These are phyloP conservation scores for Rafetus swinhoei DNA, from an alignment of 2,113 vertebrate genomes.

Conservation along the genomic window DNA sequence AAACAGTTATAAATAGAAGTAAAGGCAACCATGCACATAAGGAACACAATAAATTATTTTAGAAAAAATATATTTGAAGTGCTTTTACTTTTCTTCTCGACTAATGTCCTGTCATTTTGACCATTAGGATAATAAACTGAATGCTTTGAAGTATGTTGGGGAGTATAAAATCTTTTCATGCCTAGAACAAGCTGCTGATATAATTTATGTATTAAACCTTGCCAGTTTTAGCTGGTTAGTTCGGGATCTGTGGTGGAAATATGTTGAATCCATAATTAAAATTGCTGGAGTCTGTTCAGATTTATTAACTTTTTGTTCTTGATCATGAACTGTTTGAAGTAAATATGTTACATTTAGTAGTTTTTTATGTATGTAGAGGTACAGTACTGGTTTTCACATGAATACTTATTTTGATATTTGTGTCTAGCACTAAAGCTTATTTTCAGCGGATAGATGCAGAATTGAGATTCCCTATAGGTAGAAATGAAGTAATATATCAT, in stretches of 20 bases:
- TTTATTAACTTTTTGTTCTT: slow-evolving; percentile 74
- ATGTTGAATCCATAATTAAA: slow-evolving; percentile 55
- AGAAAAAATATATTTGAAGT: neutral
- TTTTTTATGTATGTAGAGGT: slow-evolving; percentile 64
- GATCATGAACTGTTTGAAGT: slow-evolving; percentile 65
- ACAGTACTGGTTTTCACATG: slow-evolving; percentile 58
- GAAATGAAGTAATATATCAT: neutral
- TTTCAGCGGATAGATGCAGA: slow-evolving; percentile 26
- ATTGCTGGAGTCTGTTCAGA: slow-evolving; percentile 58
- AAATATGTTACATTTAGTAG: slow-evolving; percentile 67
- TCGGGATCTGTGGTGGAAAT: slow-evolving; percentile 51
- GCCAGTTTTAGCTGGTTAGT: slow-evolving; percentile 33
- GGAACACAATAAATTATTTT: slow-evolving; percentile 27
- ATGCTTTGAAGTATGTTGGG: slow-evolving; percentile 67
- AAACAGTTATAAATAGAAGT: slow-evolving; percentile 10
- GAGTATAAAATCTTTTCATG: slow-evolving; percentile 66
- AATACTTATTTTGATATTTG: slow-evolving; percentile 52
- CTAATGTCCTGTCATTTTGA: slow-evolving; percentile 60
- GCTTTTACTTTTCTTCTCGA: slow-evolving; percentile 64
- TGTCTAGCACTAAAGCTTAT: slow-evolving; percentile 53
- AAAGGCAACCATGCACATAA: neutral
- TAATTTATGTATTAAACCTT: slow-evolving; percentile 49
- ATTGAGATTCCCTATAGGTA: neutral
- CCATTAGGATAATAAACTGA: slow-evolving; percentile 64
- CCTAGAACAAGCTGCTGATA: slow-evolving; percentile 48